Conservation (phyloP, 2,113 vertebrate genomes). For the Phalacrocorax carbo region DNA sequence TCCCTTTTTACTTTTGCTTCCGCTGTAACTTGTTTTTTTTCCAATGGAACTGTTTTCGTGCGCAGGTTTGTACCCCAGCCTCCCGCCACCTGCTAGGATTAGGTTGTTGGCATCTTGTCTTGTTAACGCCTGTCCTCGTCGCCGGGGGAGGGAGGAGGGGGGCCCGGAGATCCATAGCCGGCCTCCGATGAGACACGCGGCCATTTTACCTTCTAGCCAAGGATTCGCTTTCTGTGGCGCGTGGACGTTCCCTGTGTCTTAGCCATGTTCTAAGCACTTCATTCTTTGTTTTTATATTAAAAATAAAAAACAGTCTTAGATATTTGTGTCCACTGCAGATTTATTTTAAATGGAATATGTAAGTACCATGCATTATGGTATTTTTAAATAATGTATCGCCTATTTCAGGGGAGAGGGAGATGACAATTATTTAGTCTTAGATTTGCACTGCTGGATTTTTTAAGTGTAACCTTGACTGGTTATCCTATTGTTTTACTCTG, state of each 20-base stretch:
- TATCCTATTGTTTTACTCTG: constrained; percentile 76
- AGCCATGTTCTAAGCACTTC: not conserved
- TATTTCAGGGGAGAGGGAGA: constrained; percentile 60
- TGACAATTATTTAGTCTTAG: constrained; percentile 74
- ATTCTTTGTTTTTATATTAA: not conserved
- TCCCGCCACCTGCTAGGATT: not conserved
- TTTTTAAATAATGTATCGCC: constrained; percentile 70
- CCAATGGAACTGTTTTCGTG: not conserved
- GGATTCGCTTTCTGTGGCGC: not conserved
- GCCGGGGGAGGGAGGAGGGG: not conserved
- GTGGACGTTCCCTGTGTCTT: constrained; percentile 19
- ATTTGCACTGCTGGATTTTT: constrained; percentile 76
- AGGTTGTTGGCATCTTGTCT: not conserved
- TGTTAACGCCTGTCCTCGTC: not conserved
- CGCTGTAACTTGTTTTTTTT: not conserved
- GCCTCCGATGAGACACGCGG: not conserved
- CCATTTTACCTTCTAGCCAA: constrained; percentile 19
- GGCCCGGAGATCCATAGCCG: not conserved
- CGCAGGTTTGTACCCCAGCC: not conserved
- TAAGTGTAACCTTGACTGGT: constrained; percentile 76
- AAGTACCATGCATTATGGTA: constrained; percentile 66
- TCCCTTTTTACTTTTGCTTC: not conserved
- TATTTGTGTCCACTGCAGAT: constrained; percentile 56
- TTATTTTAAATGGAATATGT: constrained; percentile 63
- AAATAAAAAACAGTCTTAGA: not conserved